Conservation (phyloP, 1,140 invertebrate genomes). For the Camponotus pennsylvanicus region DNA sequence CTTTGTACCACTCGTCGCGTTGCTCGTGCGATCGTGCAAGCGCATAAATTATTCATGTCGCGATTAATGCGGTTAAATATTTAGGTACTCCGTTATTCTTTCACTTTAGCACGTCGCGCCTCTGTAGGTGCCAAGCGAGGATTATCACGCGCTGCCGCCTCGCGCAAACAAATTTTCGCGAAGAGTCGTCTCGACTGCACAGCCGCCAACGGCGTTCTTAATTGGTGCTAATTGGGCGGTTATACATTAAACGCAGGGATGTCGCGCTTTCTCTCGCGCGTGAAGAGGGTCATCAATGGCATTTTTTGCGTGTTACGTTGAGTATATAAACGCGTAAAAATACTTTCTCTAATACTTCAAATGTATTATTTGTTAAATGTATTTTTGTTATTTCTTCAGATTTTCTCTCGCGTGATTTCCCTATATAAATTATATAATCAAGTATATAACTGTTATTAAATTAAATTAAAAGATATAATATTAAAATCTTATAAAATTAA, state of each 20-base stretch:
- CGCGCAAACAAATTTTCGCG: constrained; percentile 56
- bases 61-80: constrained; percentile 75
- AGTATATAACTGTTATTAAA: too few species aligned
- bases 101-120: constrained; percentile 55
- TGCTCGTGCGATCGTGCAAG: constrained; percentile 17
- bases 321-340: neutral
- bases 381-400: neutral
- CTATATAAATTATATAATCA: neutral
- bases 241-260: constrained; percentile 39
- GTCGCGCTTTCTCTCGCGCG: constrained; percentile 30
- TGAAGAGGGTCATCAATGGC: neutral
- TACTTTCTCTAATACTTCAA: neutral
- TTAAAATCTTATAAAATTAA: too few species aligned
- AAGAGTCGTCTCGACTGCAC: constrained; percentile 23
- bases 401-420: neutral
- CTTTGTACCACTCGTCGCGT: constrained; percentile 47
- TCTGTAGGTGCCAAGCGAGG: constrained; percentile 7
- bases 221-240: constrained; percentile 70
- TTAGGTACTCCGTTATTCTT: constrained; percentile 67
- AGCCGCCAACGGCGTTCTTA: constrained; percentile 58
- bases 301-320: neutral
- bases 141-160: constrained; percentile 48
- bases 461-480: too few species aligned
- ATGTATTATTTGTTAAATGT: neutral
- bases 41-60: constrained; percentile 73